A percentile compares a stretch with the other conserved stretches of the same genome.
These are phyloP conservation scores for Notothenia rossii DNA, from an alignment of 2,113 vertebrate genomes.

Conservation along the genomic window DNA sequence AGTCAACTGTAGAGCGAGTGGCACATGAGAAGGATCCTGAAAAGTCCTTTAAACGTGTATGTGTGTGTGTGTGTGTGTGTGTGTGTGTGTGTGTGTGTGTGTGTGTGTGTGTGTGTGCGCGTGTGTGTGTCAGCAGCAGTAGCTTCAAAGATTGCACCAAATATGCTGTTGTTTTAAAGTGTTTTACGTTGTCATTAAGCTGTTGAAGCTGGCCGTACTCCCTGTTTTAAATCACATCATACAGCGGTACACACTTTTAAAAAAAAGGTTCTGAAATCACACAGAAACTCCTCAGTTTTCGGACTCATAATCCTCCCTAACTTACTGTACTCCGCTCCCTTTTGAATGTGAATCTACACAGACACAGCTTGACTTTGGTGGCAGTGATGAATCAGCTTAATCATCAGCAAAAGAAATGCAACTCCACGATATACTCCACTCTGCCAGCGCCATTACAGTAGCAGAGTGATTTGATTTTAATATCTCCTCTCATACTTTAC, in stretches of 20 bases:
- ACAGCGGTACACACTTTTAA: not conserved
- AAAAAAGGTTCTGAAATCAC: not conserved
- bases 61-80: constrained; percentile 53
- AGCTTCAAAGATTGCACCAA: constrained; percentile 75
- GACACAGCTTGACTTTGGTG: constrained; percentile 16
- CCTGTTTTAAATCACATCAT: constrained; percentile 1
- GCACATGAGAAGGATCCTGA: constrained; percentile 20
- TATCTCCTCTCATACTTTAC: not conserved
- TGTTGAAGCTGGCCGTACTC: constrained; percentile 20
- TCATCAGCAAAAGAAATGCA: constrained; percentile 34
- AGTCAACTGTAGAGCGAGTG: constrained; percentile 70
- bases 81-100: no score
- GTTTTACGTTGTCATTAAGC: constrained; percentile 48
- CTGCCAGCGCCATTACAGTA: constrained; percentile 41
- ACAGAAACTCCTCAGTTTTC: constrained; percentile 34
- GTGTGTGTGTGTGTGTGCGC: no score
- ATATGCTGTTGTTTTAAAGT: constrained; percentile 52
- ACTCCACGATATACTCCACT: constrained; percentile 32
- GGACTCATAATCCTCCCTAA: constrained; percentile 44
- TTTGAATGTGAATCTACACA: constrained; percentile 50
- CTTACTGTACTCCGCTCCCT: not conserved
- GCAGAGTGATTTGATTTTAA: constrained; percentile 48
- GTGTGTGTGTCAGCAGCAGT: constrained; percentile 62
- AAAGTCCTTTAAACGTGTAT: constrained; percentile 40
- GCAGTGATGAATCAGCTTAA: constrained; percentile 63